A percentile compares a stretch with the other conserved stretches of the same genome.
phyloP scores from a whole-genome alignment of 2,888 invertebrate genomes.

The Bellardia bayeri region DNA sequence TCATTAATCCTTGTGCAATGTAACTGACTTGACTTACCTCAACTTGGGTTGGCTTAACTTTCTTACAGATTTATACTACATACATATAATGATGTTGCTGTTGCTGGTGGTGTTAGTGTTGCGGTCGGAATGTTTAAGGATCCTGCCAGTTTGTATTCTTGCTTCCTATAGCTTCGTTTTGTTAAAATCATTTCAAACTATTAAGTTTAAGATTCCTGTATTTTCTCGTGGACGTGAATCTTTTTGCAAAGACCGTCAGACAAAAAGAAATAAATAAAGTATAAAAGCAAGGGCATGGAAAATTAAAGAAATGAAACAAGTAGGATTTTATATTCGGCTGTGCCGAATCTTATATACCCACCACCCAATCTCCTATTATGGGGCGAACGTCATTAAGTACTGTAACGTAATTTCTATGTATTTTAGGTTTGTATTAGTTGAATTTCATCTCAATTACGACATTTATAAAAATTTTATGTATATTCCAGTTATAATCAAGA shows the following conservation, averaged over 20 bases:
- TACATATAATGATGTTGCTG: neutral
- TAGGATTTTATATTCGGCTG: too few species aligned
- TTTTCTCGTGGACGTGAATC: slow-evolving; percentile 1
- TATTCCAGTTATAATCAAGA: too few species aligned
- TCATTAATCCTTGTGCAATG: slow-evolving; percentile 42
- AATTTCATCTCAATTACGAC: too few species aligned
- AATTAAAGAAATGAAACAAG: too few species aligned
- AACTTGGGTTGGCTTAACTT: neutral
- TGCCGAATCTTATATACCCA: too few species aligned
- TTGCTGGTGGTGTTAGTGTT: neutral
- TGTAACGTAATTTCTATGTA: too few species aligned
- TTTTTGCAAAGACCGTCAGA: neutral
- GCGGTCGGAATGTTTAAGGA: slow-evolving; percentile 13
- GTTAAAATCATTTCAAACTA: slow-evolving; percentile 39
- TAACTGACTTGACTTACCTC: neutral
- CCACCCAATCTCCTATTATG: too few species aligned
- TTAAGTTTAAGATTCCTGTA: slow-evolving; percentile 36
- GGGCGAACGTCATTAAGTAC: too few species aligned
- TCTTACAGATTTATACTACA: slow-evolving; percentile 6
- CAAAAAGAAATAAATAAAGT: slow-evolving; percentile 8
- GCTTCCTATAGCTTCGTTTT: neutral
- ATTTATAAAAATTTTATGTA: too few species aligned
- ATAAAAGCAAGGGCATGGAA: neutral
- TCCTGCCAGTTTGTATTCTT: neutral
- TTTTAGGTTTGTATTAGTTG: too few species aligned